Base-by-base conservation (phyloP, 2,888 invertebrate species). In the Myathropa florea region DNA sequence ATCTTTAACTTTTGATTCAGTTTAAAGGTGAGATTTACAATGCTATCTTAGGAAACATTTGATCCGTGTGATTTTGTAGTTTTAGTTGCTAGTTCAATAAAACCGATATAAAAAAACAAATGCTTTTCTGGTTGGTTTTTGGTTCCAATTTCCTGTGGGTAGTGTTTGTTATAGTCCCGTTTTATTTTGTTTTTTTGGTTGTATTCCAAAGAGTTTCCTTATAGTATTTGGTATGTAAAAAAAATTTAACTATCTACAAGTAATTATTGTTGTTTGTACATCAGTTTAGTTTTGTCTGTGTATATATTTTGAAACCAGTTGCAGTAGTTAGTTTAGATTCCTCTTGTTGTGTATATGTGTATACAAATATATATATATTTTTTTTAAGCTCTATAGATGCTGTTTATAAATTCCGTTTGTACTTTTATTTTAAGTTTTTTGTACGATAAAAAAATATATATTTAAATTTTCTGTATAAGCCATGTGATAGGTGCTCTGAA, bases 281-380 rank as follows among this genome's bases (percentile, higher is more conserved):
- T 71, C 6, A 64, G 63, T 53, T 57, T 57, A 59, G 30, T 53
- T n/a, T n/a, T n/a, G n/a, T n/a, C n/a, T n/a, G n/a, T n/a, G n/a
- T n/a, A n/a, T n/a, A n/a, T n/a, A n/a, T n/a, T n/a, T 30, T 85
- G 84, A 85, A 85, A 85, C 84, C 84, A 59, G 57, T 81, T 73
- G 39, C 46, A n/a, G 46, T 53, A n/a, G 39, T 53, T 71, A 18
- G 28, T 67, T 76, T 70, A 57, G 24, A 18, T 53, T 53, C 53
- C 46, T 18, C n/a, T 18, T 46, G 7, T 7, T 46, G 18, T 46
- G 18, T 46, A 18, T 46, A 46, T 24, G 14, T 57, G 14, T 57
- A 57, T 24, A 18, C 6, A 18, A 18, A 18, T 53, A 46, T n/a
- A 18, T 18, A 4, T 46, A 39, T 76, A 2, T 65, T 30, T 10